Evolutionary conservation across 2,113 vertebrate species (phyloP), one percentile per base, ranked within the genome.

Genomic region (Columba janthina): DNA sequence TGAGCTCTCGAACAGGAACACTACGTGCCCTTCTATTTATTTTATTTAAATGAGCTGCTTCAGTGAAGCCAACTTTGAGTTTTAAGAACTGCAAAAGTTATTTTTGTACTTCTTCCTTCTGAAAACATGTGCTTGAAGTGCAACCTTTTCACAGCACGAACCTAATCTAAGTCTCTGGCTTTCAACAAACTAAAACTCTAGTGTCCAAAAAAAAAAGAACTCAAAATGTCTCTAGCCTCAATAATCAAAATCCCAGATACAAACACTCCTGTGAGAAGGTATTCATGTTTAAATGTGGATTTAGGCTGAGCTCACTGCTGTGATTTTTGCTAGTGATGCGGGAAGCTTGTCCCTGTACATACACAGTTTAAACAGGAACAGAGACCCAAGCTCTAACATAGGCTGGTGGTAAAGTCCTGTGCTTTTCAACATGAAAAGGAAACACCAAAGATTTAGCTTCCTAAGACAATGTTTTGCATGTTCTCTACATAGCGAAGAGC

Each of bases 351-450:
- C 81, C 42, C 78, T 85, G 17, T 67, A 89, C 50, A 34, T 56
- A 83, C 48, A 42, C 53, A 67, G 78, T 92, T 86, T 87, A 97
- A 96, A 94, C 31, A 88, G 73, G 66, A 96, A 75, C 24, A 66
- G 79, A 84, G 51, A 81, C 56, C n/a, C 57, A 88, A 66, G 65
- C 48, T 86, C 69, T 83, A 66, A 69, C 74, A 86, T 29, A 89
- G 81, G 85, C 81, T 96, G 51, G n/a, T 77, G 72, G 57, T 25
- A 77, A 74, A 93, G 53, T 72, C 84, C 64, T 79, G 67, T 46
- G 48, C 84, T 97, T 89, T 93, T 94, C 88, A 96, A 95, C 54
- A 80, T 38, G 82, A 84, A 94, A 77, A 76, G 48, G 51, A 95
- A 93, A 90, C 85, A 80, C 61, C 75, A 72, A 94, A 76, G 57